Percentiles rank a stretch among this genome's conserved stretches.
Evolutionary conservation across 2,888 invertebrate genomes (phyloP).

Genomic region (Sesamia inferens): DNA sequence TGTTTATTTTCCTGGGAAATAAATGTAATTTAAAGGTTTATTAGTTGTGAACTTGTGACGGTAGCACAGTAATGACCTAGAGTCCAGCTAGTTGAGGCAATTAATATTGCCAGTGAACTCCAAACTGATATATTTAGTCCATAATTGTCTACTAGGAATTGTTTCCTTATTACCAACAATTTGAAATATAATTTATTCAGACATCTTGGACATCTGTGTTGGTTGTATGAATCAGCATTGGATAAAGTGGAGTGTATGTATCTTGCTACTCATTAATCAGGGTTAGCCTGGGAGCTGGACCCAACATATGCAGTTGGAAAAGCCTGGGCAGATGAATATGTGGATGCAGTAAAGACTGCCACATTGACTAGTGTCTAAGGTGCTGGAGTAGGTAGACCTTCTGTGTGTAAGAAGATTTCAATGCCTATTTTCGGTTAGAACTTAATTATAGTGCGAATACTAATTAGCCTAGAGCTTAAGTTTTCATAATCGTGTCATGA

Average conservation of each 20-base stretch:
- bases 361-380: background rate
- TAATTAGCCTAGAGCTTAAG: background rate
- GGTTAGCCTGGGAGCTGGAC: background rate
- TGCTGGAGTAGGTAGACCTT: too few relatives aligned
- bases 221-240: background rate
- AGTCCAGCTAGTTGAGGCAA: background rate
- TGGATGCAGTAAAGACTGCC: background rate
- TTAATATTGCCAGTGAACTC: background rate
- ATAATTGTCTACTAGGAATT: background rate
- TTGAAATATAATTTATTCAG: background rate
- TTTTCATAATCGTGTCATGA: background rate
- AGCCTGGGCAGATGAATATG: background rate
- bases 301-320: background rate
- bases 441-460: background rate
- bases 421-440: background rate
- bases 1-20: too few relatives aligned
- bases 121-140: background rate
- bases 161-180: background rate
- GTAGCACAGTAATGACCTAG: background rate
- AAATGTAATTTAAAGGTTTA: background rate
- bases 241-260: background rate
- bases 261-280: background rate
- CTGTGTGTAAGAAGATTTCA: background rate
- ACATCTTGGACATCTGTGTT: background rate
- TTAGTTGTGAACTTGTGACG: background rate